Evolutionary conservation across 1,140 invertebrate species (phyloP), one percentile per base, ranked within the genome.

Genomic region (Solenopsis fugax): DNA sequence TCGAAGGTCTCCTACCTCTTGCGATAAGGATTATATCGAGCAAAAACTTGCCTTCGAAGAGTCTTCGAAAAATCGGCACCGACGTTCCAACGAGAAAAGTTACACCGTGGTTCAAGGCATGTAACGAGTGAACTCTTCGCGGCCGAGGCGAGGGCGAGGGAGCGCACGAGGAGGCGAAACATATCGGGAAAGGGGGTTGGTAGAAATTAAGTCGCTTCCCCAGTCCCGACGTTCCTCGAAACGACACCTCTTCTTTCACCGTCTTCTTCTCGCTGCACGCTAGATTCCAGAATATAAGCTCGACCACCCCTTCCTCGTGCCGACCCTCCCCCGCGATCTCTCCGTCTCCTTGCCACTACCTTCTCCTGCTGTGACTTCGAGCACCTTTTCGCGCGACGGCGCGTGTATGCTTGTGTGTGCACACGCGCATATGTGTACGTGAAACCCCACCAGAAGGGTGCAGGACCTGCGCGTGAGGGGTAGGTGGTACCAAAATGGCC

Each of bases 251-350:
- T 92, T 88, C 89, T 92, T 88, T 87, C 90, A 71, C 78, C 78
- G 29, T 86, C 65, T 80, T 86, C 67, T 80, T 85, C 64, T 86
- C 77, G 80, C 82, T 91, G 90, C 93, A 89, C 93, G 91, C 92
- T 90, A 91, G 92, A 94, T 94, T 94, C 92, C 91, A 92, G 93
- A 95, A 95, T 94, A 93, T 94, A 93, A 94, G 92, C 93, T 92
- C 88, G 85, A 76, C 86, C 73, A 67, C 62, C 76, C 69, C 90
- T 89, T 65, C 73, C 78, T 78, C 78, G 77, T 86, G 86, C 87
- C 78, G 48, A 69, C 41, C 58, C 89, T 86, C 64, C 60, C 73
- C 73, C 60, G 10, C 48, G 9, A 2, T 12, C 7, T 12, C 48
- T 48, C 48, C 10, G 48, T 9, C 12, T 12, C 62, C 54, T 58